Evolutionary conservation across 2,888 invertebrate species (phyloP).

Genomic region (Magallana nippona): DNA sequence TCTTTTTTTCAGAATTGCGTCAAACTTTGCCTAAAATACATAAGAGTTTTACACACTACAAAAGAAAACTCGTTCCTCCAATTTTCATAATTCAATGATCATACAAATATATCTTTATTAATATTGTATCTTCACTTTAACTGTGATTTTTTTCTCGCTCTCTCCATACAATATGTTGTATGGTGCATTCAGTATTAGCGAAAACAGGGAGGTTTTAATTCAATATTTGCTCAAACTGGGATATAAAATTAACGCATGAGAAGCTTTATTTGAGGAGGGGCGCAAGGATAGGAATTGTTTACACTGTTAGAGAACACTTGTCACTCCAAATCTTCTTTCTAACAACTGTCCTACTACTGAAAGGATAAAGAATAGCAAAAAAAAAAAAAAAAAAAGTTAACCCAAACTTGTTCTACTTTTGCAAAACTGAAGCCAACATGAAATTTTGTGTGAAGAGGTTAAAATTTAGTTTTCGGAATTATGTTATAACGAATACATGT

Average conservation of each 20-base stretch:
- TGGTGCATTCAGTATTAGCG: background rate
- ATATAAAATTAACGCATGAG: conserved; percentile 12
- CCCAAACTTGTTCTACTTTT: background rate
- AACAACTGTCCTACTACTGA: too few relatives aligned
- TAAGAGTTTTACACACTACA: background rate
- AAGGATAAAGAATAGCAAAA: too few relatives aligned
- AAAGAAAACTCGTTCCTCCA: conserved; percentile 9
- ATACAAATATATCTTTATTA: conserved; percentile 10
- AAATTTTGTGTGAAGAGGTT: too few relatives aligned
- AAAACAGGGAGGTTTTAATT: conserved; percentile 15
- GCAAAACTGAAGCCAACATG: too few relatives aligned
- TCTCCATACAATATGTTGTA: background rate
- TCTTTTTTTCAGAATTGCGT: background rate
- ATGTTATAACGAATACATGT: background rate
- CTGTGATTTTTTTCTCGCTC: background rate
- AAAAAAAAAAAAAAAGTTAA: background rate
- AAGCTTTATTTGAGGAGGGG: background rate
- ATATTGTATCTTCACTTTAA: background rate
- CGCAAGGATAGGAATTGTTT: background rate
- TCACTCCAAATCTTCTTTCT: background rate
- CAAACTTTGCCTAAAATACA: background rate
- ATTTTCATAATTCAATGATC: conserved; percentile 7
- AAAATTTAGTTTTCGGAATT: too few relatives aligned
- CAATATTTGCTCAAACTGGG: conserved; percentile 27
- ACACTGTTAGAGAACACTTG: background rate